Evolutionary conservation across 2,797 vertebrate species (phyloP).

Genomic region (Liparis tanakae): DNA sequence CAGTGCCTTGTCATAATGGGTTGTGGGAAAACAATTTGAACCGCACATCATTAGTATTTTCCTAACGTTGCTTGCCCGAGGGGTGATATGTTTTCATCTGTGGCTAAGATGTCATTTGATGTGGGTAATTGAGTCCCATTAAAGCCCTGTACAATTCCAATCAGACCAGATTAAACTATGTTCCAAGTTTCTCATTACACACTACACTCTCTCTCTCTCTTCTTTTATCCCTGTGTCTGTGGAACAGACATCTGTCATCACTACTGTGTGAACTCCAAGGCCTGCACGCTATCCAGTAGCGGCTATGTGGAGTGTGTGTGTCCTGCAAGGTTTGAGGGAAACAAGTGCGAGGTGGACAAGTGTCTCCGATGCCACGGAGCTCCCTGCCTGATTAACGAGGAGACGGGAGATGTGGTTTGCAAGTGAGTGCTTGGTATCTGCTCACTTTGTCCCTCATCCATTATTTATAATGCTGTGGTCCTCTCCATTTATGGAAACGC

Average conservation of each 20-base stretch:
- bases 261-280: constrained; percentile 96
- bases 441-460: constrained; percentile 17
- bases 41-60: constrained; percentile 73
- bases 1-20: constrained; percentile 69
- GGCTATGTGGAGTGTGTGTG: constrained; percentile 95
- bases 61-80: constrained; percentile 66
- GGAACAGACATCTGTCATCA: constrained; percentile 90
- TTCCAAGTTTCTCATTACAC: constrained; percentile 62
- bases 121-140: constrained; percentile 83
- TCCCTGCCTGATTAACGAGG: constrained; percentile 90
- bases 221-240: constrained; percentile 37
- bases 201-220: constrained; percentile 29
- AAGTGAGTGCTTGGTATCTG: constrained; percentile 87
- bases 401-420: constrained; percentile 90
- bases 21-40: constrained; percentile 71
- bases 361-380: constrained; percentile 93
- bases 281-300: constrained; percentile 90
- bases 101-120: constrained; percentile 79
- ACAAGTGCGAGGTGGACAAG: constrained; percentile 95
- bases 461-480: constrained; percentile 2
- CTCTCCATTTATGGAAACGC: constrained; percentile 23
- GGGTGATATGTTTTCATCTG: constrained; percentile 75
- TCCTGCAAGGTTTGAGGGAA: constrained; percentile 90
- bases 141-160: constrained; percentile 74
- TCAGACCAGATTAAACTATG: constrained; percentile 65